These are phyloP conservation scores for Eristalis pertinax DNA, from an alignment of 2,888 invertebrate species.

Conservation along the genomic window DNA sequence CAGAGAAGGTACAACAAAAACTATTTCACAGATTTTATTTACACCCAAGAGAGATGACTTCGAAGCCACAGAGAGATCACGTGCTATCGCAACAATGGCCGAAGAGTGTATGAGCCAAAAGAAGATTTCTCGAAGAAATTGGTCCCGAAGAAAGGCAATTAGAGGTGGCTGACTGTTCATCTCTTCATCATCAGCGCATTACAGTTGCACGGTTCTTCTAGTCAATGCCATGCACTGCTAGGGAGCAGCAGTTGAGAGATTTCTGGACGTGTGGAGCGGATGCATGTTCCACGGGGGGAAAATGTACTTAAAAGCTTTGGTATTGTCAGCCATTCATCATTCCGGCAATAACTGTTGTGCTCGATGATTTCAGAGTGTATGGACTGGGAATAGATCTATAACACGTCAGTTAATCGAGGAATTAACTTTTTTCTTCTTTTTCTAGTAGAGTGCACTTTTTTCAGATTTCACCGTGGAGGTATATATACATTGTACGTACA, in stretches of 20 bases:
- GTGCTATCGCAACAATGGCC: conserved; percentile 81
- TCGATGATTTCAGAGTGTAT: neutral
- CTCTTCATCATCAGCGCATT: conserved; percentile 58
- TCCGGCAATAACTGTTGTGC: conserved; percentile 47
- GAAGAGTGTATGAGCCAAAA: conserved; percentile 77
- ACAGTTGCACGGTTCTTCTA: conserved; percentile 60
- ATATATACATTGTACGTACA: neutral
- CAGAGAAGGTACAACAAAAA: conserved; percentile 40
- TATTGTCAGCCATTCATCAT: conserved; percentile 52
- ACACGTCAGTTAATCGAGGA: conserved; percentile 38
- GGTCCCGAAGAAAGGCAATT: conserved; percentile 65
- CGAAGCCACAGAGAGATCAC: conserved; percentile 74
- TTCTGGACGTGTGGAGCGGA: neutral
- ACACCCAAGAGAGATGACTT: conserved; percentile 37
- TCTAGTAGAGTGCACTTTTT: conserved; percentile 10
- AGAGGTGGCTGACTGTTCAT: conserved; percentile 63
- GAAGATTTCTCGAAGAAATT: conserved; percentile 70
- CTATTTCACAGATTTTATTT: conserved; percentile 38
- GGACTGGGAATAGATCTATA: conserved; percentile 7
- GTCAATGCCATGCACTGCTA: conserved; percentile 35
- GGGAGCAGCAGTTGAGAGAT: neutral
- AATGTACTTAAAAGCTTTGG: conserved; percentile 36
- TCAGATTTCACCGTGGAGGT: conserved; percentile 24
- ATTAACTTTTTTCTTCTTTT: conserved; percentile 34
- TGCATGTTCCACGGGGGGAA: conserved; percentile 6